These are phyloP conservation scores for Rachycentron canadum DNA, from an alignment of 2,797 vertebrate genomes.

Conservation along the genomic window DNA sequence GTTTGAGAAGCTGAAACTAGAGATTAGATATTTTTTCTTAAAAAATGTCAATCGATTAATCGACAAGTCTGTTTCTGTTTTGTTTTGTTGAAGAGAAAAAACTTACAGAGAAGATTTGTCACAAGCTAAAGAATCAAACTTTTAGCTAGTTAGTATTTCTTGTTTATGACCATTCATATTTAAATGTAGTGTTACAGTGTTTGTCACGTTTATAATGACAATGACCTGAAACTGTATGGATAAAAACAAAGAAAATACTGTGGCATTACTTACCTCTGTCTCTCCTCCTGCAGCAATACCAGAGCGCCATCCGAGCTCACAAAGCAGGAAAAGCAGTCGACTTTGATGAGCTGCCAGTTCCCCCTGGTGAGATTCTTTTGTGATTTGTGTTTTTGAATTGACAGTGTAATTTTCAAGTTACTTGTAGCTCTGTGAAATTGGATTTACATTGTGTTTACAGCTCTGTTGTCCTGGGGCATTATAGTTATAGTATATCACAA, in stretches of 20 bases:
- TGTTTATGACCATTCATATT: no score
- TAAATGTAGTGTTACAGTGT: no score
- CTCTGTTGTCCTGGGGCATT: neutral
- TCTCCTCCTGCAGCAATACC: constrained; percentile 91
- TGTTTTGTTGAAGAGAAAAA: no score
- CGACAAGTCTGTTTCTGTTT: no score
- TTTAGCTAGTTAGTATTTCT: no score
- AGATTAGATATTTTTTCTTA: no score
- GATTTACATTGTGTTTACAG: neutral
- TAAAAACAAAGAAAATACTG: neutral
- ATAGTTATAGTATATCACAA: neutral
- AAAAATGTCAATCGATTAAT: no score
- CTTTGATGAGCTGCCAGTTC: constrained; percentile 93
- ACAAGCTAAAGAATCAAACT: neutral
- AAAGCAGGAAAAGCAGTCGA: constrained; percentile 91
- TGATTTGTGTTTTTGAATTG: neutral
- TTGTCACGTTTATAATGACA: no score
- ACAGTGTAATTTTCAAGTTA: neutral
- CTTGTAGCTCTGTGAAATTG: constrained; percentile 16
- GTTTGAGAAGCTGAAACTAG: no score
- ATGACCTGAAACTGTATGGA: no score
- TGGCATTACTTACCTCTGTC: neutral
- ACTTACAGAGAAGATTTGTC: no score
- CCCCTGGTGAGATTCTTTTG: constrained; percentile 88
- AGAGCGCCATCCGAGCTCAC: constrained; percentile 92